Percentiles rank a stretch among this genome's conserved stretches.
Evolutionary conservation across 2,113 vertebrate genomes (phyloP).

Genomic region (Poicephalus meyeri): DNA sequence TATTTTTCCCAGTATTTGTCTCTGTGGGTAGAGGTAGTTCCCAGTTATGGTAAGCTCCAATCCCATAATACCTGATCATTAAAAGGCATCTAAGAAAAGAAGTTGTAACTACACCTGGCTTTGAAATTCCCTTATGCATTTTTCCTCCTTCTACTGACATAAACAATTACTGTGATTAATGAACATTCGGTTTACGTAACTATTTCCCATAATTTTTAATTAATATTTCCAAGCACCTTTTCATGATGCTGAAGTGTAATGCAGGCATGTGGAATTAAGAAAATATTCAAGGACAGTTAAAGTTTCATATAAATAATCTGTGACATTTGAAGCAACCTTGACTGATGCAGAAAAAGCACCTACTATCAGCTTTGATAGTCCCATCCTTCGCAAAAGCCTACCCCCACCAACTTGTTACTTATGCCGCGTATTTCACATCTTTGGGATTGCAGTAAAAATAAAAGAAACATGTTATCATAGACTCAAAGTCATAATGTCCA

Average conservation of each 20-base stretch:
- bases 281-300: not conserved
- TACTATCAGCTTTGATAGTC: not conserved
- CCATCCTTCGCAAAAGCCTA: not conserved
- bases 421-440: not conserved
- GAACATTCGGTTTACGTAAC: not conserved
- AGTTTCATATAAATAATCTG: not conserved
- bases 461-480: not conserved
- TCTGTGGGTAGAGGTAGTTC: not conserved
- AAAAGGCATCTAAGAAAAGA: not conserved
- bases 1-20: not conserved
- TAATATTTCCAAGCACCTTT: not conserved
- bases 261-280: not conserved
- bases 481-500: not conserved
- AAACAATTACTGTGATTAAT: not conserved
- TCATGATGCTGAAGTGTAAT: not conserved
- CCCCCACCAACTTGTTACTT: not conserved
- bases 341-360: not conserved
- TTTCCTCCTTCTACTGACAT: not conserved
- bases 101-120: not conserved
- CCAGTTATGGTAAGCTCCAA: not conserved
- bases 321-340: not conserved
- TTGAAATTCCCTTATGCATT: not conserved
- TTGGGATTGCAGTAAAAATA: conserved; percentile 35
- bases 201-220: not conserved
- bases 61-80: not conserved